A percentile compares a stretch with the other conserved stretches of the same genome.
Conservation (phyloP, 2,113 vertebrate species). For the Leiothrix lutea region DNA sequence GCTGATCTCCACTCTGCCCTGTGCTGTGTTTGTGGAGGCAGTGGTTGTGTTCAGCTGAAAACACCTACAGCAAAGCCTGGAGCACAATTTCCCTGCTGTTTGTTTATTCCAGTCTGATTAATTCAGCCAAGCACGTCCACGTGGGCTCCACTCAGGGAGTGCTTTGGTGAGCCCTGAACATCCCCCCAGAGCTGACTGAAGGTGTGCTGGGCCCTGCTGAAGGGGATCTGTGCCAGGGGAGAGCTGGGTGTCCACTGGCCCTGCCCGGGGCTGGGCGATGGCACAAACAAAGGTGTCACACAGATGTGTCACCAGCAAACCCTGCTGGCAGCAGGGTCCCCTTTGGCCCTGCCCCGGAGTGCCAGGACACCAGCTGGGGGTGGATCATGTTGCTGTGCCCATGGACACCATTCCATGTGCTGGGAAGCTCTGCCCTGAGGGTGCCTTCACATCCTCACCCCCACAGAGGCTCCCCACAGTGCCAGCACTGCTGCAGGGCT, state of each 20-base stretch:
- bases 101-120: background rate
- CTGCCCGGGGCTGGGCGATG: background rate
- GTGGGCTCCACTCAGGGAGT: accelerated
- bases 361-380: background rate
- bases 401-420: accelerated
- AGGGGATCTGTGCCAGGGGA: background rate
- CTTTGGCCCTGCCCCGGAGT: background rate
- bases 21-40: background rate
- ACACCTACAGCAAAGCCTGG: background rate
- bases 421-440: background rate
- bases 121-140: background rate
- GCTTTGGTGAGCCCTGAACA: accelerated
- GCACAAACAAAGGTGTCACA: background rate
- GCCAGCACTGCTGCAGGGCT: background rate
- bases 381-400: background rate
- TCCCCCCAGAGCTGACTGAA: background rate
- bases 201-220: background rate
- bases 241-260: accelerated
- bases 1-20: background rate
- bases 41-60: background rate
- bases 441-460: background rate
- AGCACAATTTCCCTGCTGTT: background rate
- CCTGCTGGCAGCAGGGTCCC: background rate
- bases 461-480: background rate
- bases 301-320: background rate